Evolutionary conservation across 2,888 invertebrate species (phyloP).

Genomic region (Globia sparganii): DNA sequence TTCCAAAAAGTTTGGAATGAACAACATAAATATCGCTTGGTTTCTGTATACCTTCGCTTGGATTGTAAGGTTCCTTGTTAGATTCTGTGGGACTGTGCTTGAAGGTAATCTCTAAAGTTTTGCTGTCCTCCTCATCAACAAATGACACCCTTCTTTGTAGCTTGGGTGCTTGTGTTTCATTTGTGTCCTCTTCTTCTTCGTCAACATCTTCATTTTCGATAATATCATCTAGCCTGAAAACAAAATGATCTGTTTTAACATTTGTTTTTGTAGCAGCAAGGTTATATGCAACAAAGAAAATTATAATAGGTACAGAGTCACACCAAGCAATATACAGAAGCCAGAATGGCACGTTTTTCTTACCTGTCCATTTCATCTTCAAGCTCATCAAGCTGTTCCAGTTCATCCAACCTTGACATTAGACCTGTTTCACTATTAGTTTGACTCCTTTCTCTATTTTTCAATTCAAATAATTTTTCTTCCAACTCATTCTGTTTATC

Average conservation of each 20-base stretch:
- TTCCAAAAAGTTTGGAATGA: conserved; percentile 73
- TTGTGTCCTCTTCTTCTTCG: conserved; percentile 52
- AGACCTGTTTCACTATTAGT: conserved; percentile 84
- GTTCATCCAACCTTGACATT: conserved; percentile 87
- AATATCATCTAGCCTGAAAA: conserved; percentile 74
- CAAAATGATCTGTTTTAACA: conserved; percentile 23
- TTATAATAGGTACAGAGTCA: neutral
- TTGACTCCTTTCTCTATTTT: conserved; percentile 73
- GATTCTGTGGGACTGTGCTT: conserved; percentile 79
- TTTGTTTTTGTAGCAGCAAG: neutral
- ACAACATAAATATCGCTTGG: conserved; percentile 86
- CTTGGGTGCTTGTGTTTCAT: conserved; percentile 51
- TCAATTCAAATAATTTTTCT: conserved; percentile 77
- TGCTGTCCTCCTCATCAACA: conserved; percentile 82
- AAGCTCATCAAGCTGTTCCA: conserved; percentile 88
- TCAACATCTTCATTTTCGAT: conserved; percentile 75
- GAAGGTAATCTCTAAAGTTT: conserved; percentile 82
- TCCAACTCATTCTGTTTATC: conserved; percentile 82
- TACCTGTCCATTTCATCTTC: conserved; percentile 91
- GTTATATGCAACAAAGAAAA: neutral
- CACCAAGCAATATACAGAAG: neutral
- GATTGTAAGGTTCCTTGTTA: conserved; percentile 71
- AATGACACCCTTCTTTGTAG: conserved; percentile 81
- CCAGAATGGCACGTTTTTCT: neutral
- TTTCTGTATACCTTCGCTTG: conserved; percentile 79